Evolutionary conservation across 1,140 invertebrate genomes (phyloP).

Genomic region (Euschistus heros): DNA sequence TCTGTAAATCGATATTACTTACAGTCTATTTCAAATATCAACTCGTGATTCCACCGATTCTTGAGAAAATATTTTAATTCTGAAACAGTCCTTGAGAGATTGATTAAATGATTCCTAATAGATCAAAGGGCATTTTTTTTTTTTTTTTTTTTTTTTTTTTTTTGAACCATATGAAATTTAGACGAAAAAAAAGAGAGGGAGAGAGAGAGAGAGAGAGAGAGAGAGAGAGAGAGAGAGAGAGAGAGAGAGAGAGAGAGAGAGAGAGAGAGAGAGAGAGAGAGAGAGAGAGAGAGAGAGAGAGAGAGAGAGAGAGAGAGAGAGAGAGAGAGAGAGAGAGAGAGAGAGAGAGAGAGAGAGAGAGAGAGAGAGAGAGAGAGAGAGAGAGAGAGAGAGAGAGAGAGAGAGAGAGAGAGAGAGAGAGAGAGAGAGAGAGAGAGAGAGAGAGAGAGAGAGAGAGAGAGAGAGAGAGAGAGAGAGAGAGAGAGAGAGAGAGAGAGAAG

Average conservation of each 20-base stretch:
- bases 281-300: conserved; percentile 12
- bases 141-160: no score
- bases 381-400: not conserved
- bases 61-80: no score
- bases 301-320: conserved; percentile 14
- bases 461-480: not conserved
- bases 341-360: conserved; percentile 13
- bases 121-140: no score
- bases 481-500: conserved; percentile 17
- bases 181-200: not conserved
- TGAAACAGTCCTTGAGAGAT: no score
- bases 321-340: conserved; percentile 8
- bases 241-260: conserved; percentile 14
- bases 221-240: conserved; percentile 14
- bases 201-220: conserved; percentile 14
- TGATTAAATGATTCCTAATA: no score
- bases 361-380: conserved; percentile 1
- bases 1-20: no score
- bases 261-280: conserved; percentile 14
- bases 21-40: no score
- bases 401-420: conserved; percentile 12
- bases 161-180: no score
- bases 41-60: no score
- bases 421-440: conserved; percentile 12
- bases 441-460: conserved; percentile 12